Conservation (phyloP, 2,113 vertebrate genomes). For the Ceyx margarethae region DNA sequence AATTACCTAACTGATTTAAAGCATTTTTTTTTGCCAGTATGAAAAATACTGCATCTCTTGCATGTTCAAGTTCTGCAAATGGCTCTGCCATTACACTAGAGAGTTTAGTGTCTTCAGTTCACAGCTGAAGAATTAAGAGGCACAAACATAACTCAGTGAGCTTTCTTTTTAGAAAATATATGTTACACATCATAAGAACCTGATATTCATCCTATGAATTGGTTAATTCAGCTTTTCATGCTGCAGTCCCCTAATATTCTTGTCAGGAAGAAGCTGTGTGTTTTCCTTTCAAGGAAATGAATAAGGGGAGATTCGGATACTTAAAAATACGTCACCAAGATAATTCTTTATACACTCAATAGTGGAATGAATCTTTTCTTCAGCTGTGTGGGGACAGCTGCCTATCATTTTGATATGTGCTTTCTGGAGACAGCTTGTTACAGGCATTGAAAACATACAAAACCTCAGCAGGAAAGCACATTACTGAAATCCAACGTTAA, state of each 20-base stretch:
- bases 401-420: background rate
- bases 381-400: background rate
- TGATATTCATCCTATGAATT: too few species aligned
- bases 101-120: background rate
- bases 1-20: background rate
- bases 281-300: background rate
- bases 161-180: background rate
- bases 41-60: background rate
- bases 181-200: background rate
- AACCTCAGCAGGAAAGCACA: background rate
- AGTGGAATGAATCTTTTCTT: background rate
- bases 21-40: background rate
- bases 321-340: background rate
- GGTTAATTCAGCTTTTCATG: background rate
- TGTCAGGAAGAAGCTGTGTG: background rate
- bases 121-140: background rate
- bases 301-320: background rate
- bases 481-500: background rate
- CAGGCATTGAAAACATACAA: background rate
- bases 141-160: background rate
- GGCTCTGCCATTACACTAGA: background rate
- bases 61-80: background rate
- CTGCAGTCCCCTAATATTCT: background rate
- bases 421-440: slow-evolving; percentile 27
- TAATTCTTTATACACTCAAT: background rate